Evolutionary conservation across 1,140 invertebrate genomes (phyloP), one percentile per base, ranked within the genome.

Genomic region (Elysia chlorotica): DNA sequence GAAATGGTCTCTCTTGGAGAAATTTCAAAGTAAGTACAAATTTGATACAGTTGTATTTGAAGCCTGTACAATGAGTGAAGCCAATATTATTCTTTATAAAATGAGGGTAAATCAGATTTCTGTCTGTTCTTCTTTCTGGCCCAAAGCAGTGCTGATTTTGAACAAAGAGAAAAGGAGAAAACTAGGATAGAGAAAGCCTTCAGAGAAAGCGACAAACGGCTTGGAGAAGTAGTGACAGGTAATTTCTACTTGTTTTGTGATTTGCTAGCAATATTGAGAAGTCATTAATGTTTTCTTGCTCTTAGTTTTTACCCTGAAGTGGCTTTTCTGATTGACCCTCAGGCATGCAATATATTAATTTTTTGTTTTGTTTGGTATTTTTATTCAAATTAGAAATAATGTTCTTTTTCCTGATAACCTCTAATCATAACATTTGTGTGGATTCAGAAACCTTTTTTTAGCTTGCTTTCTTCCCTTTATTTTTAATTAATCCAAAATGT

Each of bases 141-240:
- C n/a, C n/a, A n/a, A n/a, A n/a, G n/a, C 37, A 97, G 94, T 89
- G 95, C 96, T 88, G 97, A 95, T 36, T 95, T 95, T 87, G 95
- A 97, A 83, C 95, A 98, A 84, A 89, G 96, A 78, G 96, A 98
- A 84, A 92, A 94, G 82, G 96, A 98, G 88, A 96, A 96, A 82
- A 92, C 92, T 0, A 95, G 95, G 86, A 89, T 99, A 37, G 96
- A 99, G 88, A 93, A 94, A 78, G 95, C 96, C 84, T 98, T 94
- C 83, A 94, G 94, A 84, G 91, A 92, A 82, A 96, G 95, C 88
- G 96, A 98, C 88, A 91, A 92, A 76, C 90, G 91, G 79, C 89
- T 99, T 2, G 95, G 97, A 83, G 93, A 95, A 85, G 89, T 98
- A 25, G 94, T 99, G 28, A 93, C 93, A 31, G 84, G 88, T 89